phyloP scores from a whole-genome alignment of 2,888 invertebrate genomes.

The Dimorphilus gyrociliatus region DNA sequence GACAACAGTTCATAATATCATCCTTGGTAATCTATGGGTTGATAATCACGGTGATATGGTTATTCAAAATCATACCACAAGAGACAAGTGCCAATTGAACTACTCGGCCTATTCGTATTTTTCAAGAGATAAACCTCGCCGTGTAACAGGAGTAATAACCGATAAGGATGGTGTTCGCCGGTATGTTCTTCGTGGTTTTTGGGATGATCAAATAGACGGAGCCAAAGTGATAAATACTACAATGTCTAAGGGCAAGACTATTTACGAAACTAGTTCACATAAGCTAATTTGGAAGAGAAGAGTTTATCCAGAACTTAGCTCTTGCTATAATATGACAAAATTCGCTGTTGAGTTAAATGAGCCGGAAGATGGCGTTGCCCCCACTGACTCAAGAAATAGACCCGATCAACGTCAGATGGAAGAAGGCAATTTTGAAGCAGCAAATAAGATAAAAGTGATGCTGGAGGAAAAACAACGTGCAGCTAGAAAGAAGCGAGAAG shows the following conservation, averaged over 20 bases:
- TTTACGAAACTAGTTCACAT: slow-evolving; percentile 79
- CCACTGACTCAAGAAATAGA: slow-evolving; percentile 75
- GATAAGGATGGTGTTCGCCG: slow-evolving; percentile 44
- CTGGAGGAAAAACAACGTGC: slow-evolving; percentile 90
- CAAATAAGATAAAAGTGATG: slow-evolving; percentile 60
- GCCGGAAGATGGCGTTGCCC: slow-evolving; percentile 72
- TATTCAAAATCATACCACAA: slow-evolving; percentile 70
- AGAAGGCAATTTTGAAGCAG: slow-evolving; percentile 38
- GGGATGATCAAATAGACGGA: slow-evolving; percentile 89
- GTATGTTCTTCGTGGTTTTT: slow-evolving; percentile 63
- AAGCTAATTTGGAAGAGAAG: slow-evolving; percentile 70
- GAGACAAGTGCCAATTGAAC: slow-evolving; percentile 86
- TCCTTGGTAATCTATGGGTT: slow-evolving; percentile 97
- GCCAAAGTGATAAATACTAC: slow-evolving; percentile 54
- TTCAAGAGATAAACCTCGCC: slow-evolving; percentile 76
- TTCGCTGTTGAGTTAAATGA: slow-evolving; percentile 94
- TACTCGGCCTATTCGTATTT: slow-evolving; percentile 98
- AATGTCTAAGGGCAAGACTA: slow-evolving; percentile 44
- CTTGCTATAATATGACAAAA: slow-evolving; percentile 82
- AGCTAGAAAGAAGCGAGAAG: slow-evolving; percentile 58
- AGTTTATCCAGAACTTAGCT: slow-evolving; percentile 50
- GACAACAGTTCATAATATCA: slow-evolving; percentile 97
- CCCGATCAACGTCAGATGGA: slow-evolving; percentile 93
- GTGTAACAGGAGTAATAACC: slow-evolving; percentile 47
- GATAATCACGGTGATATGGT: slow-evolving; percentile 99